These are phyloP conservation scores for Hyposoter dolosus DNA, from an alignment of 2,888 invertebrate species.

Conservation along the genomic window DNA sequence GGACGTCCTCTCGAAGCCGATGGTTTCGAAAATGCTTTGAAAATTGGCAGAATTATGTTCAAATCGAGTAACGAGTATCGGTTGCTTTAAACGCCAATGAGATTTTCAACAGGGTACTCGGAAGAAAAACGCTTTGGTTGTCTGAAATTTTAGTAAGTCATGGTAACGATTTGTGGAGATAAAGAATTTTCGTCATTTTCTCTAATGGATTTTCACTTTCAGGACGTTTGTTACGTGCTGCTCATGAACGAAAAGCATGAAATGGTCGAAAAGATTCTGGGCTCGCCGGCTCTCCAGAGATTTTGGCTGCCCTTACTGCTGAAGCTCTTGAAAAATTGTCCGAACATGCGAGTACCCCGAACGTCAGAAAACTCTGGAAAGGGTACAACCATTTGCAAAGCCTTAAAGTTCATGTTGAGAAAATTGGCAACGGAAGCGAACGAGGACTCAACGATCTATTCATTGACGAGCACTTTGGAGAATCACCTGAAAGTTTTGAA, in stretches of 20 bases:
- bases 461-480: too few species aligned
- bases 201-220: slow-evolving; percentile 57
- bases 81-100: slow-evolving; percentile 75
- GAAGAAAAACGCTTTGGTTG: slow-evolving; percentile 78
- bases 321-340: too few species aligned
- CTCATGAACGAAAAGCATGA: slow-evolving; percentile 72
- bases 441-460: too few species aligned
- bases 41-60: slow-evolving; percentile 75
- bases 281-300: slow-evolving; percentile 71
- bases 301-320: too few species aligned
- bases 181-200: not conserved
- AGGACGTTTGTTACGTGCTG: slow-evolving; percentile 78
- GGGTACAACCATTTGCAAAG: too few species aligned
- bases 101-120: slow-evolving; percentile 76
- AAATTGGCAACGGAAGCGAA: too few species aligned
- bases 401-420: too few species aligned
- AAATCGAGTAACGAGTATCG: slow-evolving; percentile 59
- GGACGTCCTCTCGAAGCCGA: slow-evolving; percentile 67
- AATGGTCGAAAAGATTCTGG: slow-evolving; percentile 75
- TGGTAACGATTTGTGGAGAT: too few species aligned
- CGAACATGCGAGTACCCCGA: too few species aligned
- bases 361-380: too few species aligned
- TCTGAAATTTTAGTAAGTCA: slow-evolving; percentile 80
- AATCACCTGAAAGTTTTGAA: too few species aligned
- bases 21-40: slow-evolving; percentile 70